Evolutionary conservation across 2,113 vertebrate genomes (phyloP).

Genomic region (Rhinoptilus africanus): DNA sequence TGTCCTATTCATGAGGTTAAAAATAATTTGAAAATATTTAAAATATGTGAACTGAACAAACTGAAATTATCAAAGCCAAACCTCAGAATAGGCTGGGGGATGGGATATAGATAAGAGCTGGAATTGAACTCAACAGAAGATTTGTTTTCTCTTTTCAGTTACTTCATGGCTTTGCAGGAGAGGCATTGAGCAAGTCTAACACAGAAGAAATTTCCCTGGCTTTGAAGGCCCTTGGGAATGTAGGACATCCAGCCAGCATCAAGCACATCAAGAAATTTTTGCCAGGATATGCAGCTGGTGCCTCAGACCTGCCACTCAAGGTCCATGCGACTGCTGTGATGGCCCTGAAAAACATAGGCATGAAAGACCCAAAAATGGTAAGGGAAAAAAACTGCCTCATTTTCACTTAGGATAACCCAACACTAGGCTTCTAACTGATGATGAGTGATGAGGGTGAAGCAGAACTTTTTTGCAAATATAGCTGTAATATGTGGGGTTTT

Average conservation of each 20-base stretch:
- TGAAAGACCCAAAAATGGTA: slow-evolving; percentile 64
- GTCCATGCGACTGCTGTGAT: slow-evolving; percentile 29
- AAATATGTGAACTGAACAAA: slow-evolving; percentile 21
- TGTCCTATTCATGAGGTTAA: slow-evolving; percentile 38
- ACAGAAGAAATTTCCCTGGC: slow-evolving; percentile 54
- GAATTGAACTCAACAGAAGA: slow-evolving; percentile 4
- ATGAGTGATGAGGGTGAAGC: neutral
- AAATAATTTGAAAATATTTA: slow-evolving; percentile 33
- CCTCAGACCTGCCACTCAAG: neutral
- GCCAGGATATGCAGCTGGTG: slow-evolving; percentile 30
- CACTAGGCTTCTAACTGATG: neutral
- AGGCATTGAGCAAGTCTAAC: slow-evolving; percentile 26
- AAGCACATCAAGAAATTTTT: slow-evolving; percentile 71
- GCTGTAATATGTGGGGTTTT: neutral
- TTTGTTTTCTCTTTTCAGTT: slow-evolving; percentile 49
- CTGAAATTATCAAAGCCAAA: slow-evolving; percentile 18
- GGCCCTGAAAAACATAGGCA: slow-evolving; percentile 61
- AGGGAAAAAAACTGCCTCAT: neutral
- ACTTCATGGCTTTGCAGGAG: slow-evolving; percentile 58
- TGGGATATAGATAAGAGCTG: slow-evolving; percentile 4
- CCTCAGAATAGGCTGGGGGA: neutral
- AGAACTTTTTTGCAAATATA: neutral
- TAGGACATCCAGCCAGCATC: slow-evolving; percentile 50
- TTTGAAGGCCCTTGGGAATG: slow-evolving; percentile 68
- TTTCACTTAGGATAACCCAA: neutral